A percentile compares a stretch with the other conserved stretches of the same genome.
phyloP scores from a whole-genome alignment of 2,113 vertebrate genomes.

The Accipiter cooperii region DNA sequence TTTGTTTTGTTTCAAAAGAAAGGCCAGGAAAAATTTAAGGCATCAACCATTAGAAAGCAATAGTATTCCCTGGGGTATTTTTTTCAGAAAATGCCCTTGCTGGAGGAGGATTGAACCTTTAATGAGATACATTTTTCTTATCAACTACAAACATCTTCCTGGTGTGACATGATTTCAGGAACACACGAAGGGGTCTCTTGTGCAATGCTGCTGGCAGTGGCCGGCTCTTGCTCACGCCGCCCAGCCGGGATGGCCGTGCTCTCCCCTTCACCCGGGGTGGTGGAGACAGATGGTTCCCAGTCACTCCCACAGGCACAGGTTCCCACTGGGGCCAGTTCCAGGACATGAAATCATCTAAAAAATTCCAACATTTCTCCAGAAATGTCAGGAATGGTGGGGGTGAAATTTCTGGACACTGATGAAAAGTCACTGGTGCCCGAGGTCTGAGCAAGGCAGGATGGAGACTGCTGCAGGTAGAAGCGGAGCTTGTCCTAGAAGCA shows the following conservation, averaged over 20 bases:
- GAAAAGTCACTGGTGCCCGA: fast-evolving
- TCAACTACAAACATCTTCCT: background rate
- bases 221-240: fast-evolving
- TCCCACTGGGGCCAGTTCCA: background rate
- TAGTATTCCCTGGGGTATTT: background rate
- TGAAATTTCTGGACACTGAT: background rate
- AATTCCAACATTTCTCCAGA: background rate
- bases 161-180: fast-evolving
- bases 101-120: background rate
- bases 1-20: background rate
- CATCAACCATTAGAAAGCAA: background rate
- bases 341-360: background rate
- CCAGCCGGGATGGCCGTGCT: fast-evolving
- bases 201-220: fast-evolving
- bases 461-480: background rate
- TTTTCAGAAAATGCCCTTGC: background rate
- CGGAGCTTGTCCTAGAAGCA: background rate
- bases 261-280: fast-evolving
- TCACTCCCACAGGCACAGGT: background rate
- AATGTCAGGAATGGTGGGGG: background rate
- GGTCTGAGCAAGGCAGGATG: background rate
- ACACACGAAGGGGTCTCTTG: background rate
- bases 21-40: background rate
- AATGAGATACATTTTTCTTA: background rate
- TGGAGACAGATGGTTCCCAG: background rate